Percentiles rank a stretch among this genome's conserved stretches.
Conservation (phyloP, 2,113 vertebrate species). For the Ctenomys sociabilis region DNA sequence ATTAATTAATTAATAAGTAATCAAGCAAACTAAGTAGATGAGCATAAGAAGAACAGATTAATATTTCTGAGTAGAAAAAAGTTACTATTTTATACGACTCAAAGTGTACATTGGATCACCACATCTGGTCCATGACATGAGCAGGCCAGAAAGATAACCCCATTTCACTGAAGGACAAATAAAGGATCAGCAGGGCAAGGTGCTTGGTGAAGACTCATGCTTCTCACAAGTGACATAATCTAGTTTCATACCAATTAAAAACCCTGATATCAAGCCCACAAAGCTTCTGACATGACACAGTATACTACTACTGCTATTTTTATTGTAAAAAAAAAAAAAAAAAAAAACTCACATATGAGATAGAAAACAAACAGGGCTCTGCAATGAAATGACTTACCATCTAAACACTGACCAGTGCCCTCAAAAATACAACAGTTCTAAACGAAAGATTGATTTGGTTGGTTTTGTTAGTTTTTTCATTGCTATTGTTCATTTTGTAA, state of each 20-base stretch:
- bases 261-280: not conserved
- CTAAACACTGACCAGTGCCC: not conserved
- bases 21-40: not conserved
- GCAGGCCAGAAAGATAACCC: not conserved
- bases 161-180: not conserved
- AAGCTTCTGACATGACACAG: not conserved
- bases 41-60: not conserved
- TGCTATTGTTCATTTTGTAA: conserved; percentile 27
- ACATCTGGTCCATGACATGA: not conserved
- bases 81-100: not conserved
- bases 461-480: not conserved
- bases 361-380: not conserved
- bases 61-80: not conserved
- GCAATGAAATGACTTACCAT: not conserved
- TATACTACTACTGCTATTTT: not conserved
- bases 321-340: conserved; percentile 8
- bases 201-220: not conserved
- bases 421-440: not conserved
- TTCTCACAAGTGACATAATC: not conserved
- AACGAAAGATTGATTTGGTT: conserved; percentile 47
- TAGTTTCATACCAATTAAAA: not conserved
- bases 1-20: conserved; percentile 1
- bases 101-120: not conserved
- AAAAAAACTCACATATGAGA: not conserved
- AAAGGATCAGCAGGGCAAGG: not conserved